phyloP scores from a whole-genome alignment of 2,113 vertebrate genomes.

The Ophthalmolycus amberensis region DNA sequence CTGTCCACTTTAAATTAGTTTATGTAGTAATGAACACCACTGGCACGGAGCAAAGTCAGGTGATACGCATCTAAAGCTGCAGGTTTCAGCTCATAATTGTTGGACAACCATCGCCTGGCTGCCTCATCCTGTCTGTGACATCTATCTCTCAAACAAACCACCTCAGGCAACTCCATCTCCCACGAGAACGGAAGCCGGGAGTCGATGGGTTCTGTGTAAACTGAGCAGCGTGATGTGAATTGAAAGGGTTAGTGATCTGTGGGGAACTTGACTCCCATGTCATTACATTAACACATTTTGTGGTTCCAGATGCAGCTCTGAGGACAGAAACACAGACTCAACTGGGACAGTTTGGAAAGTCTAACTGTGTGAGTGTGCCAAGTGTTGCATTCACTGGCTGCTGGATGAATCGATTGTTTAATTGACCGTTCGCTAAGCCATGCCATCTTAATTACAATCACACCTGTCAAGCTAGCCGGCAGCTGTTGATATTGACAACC shows the following conservation, averaged over 20 bases:
- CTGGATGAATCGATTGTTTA: background rate
- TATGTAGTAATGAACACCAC: background rate
- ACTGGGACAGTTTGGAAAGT: conserved; percentile 18
- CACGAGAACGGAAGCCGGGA: conserved; percentile 31
- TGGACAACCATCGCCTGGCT: conserved; percentile 10
- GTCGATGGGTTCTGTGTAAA: conserved; percentile 55
- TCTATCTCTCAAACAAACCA: conserved; percentile 10
- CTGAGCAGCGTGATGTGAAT: conserved; percentile 66
- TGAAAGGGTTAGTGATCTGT: conserved; percentile 71
- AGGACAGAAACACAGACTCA: conserved; percentile 23
- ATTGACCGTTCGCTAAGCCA: background rate
- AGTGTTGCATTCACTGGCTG: background rate
- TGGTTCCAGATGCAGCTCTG: conserved; percentile 43
- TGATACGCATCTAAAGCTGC: background rate
- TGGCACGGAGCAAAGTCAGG: background rate
- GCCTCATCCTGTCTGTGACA: background rate
- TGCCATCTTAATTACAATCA: background rate
- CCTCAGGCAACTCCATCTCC: conserved; percentile 20
- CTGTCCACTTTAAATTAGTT: background rate
- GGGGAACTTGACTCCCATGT: conserved; percentile 64
- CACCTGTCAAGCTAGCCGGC: background rate
- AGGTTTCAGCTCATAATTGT: conserved; percentile 17
- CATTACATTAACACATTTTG: conserved; percentile 49
- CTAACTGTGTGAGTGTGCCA: conserved; percentile 8
- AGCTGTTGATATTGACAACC: background rate